Conservation (phyloP, 2,113 vertebrate genomes). For the Murina feae region DNA sequence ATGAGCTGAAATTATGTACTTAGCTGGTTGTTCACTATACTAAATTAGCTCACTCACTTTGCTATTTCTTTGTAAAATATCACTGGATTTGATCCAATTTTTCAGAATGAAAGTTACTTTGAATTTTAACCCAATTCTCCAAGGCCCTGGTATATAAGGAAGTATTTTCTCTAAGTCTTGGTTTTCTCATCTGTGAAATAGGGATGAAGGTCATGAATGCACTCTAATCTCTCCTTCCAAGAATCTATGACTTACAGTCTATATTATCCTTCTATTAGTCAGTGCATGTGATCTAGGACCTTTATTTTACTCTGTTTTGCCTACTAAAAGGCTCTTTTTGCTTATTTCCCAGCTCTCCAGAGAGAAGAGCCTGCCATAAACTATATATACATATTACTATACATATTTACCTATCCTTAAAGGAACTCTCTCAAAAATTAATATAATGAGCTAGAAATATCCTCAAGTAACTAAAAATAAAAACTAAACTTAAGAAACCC, state of each 20-base stretch:
- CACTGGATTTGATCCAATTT: constrained; percentile 5
- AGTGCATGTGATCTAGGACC: neutral
- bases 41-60: neutral
- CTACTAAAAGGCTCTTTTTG: neutral
- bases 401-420: neutral
- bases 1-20: neutral
- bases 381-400: neutral
- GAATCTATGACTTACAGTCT: neutral
- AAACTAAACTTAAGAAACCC: neutral
- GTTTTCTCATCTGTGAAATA: neutral
- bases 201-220: neutral
- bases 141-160: neutral
- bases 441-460: neutral
- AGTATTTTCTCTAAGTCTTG: constrained; percentile 15
- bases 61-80: constrained; percentile 20
- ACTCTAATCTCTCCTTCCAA: neutral
- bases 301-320: neutral
- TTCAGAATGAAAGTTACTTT: constrained; percentile 19
- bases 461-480: constrained; percentile 8
- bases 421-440: neutral
- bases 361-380: neutral
- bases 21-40: neutral
- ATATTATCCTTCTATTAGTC: neutral
- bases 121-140: constrained; percentile 21
- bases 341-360: neutral